Conservation (phyloP, 2,797 vertebrate species). For the Labeo calbasu region DNA sequence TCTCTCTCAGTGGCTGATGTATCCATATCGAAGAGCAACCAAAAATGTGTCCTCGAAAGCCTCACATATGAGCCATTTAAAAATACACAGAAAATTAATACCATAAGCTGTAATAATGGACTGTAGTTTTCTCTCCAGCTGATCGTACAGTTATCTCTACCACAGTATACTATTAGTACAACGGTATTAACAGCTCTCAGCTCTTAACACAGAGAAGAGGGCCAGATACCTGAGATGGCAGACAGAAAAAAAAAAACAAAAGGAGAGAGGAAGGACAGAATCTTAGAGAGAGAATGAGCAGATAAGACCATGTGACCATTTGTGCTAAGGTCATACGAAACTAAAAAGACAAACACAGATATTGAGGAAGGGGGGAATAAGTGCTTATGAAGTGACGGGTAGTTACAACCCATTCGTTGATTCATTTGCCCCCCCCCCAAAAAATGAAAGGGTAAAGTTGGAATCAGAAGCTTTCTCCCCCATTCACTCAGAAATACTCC, state of each 20-base stretch:
- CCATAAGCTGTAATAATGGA: slow-evolving; percentile 29
- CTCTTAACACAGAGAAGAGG: slow-evolving; percentile 28
- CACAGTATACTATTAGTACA: slow-evolving; percentile 42
- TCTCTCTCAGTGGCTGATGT: slow-evolving; percentile 3
- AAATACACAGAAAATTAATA: slow-evolving; percentile 20
- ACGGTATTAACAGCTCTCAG: slow-evolving; percentile 26
- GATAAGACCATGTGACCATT: not conserved
- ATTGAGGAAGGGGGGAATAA: not conserved
- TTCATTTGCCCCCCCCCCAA: slow-evolving; percentile 61
- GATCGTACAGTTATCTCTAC: slow-evolving; percentile 8
- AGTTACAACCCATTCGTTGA: slow-evolving; percentile 62
- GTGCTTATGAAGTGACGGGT: slow-evolving; percentile 60
- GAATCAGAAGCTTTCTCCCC: slow-evolving; percentile 65
- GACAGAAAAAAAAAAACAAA: not conserved
- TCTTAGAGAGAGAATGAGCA: slow-evolving; percentile 2
- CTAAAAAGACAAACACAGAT: not conserved
- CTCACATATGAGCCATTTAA: slow-evolving; percentile 26
- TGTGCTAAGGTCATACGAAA: not conserved
- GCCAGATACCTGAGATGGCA: slow-evolving; percentile 33
- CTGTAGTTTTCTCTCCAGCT: slow-evolving; percentile 24
- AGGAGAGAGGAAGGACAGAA: not conserved
- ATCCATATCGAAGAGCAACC: slow-evolving; percentile 15
- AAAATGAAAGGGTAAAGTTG: slow-evolving; percentile 60
- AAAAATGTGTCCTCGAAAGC: slow-evolving; percentile 11
- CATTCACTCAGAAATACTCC: slow-evolving; percentile 65